A percentile compares a stretch with the other conserved stretches of the same genome.
Conservation (phyloP, 2,113 vertebrate species). For the Eretmochelys imbricata region DNA sequence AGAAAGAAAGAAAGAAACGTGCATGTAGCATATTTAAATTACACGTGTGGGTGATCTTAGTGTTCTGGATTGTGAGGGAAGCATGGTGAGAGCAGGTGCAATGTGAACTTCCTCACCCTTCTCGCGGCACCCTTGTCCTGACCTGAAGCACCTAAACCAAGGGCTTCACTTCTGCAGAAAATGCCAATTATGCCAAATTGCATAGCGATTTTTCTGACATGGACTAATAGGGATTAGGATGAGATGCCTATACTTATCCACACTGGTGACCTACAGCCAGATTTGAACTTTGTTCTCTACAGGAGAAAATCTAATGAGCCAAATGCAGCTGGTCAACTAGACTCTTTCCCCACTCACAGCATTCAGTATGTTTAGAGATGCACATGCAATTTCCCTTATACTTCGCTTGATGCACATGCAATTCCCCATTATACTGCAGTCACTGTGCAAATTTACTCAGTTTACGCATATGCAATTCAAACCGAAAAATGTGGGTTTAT, state of each 20-base stretch:
- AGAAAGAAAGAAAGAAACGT: background rate
- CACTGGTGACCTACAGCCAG: background rate
- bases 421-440: background rate
- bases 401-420: background rate
- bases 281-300: background rate
- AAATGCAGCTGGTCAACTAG: background rate
- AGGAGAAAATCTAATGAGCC: background rate
- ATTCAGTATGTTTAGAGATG: background rate
- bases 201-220: background rate
- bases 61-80: background rate
- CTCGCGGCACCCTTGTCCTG: background rate
- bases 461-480: background rate
- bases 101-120: background rate
- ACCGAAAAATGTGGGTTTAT: background rate
- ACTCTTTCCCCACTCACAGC: background rate
- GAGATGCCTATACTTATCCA: no score
- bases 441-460: background rate
- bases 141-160: background rate
- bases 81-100: background rate
- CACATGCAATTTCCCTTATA: background rate
- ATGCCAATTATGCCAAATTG: background rate
- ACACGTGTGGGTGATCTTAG: background rate
- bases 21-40: background rate
- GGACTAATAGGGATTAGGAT: background rate
- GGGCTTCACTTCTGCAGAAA: background rate